Conservation (phyloP, 2,797 vertebrate species). For the Aphelocoma californica region DNA sequence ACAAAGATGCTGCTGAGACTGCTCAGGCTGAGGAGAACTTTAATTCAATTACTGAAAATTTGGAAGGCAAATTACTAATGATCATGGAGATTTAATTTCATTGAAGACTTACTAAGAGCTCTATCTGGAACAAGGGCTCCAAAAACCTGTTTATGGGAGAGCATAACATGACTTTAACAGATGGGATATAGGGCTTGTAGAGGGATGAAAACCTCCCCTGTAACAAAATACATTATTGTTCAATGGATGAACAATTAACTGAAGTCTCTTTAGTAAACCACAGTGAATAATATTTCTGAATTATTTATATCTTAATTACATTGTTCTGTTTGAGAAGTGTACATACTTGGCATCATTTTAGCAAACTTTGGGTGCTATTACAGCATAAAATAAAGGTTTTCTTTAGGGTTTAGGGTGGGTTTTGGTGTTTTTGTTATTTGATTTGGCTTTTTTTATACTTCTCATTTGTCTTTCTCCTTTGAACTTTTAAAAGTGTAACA, state of each 20-base stretch:
- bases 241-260: neutral
- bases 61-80: neutral
- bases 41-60: neutral
- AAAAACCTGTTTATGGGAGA: neutral
- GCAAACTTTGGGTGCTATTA: neutral
- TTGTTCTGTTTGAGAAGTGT: slow-evolving; percentile 10
- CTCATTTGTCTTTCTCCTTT: neutral
- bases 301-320: slow-evolving; percentile 47
- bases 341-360: neutral
- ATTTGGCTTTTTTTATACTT: neutral
- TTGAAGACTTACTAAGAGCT: neutral
- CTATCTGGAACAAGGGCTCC: neutral
- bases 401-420: neutral
- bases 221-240: slow-evolving; percentile 3
- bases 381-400: neutral
- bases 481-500: neutral
- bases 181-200: neutral
- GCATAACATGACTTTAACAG: neutral
- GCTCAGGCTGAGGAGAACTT: neutral
- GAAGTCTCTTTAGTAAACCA: slow-evolving; percentile 1
- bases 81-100: neutral
- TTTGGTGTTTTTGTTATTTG: neutral
- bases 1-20: neutral
- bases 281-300: slow-evolving; percentile 38
- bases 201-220: neutral